Conservation (phyloP, 2,797 vertebrate species). For the Dryobates pubescens region DNA sequence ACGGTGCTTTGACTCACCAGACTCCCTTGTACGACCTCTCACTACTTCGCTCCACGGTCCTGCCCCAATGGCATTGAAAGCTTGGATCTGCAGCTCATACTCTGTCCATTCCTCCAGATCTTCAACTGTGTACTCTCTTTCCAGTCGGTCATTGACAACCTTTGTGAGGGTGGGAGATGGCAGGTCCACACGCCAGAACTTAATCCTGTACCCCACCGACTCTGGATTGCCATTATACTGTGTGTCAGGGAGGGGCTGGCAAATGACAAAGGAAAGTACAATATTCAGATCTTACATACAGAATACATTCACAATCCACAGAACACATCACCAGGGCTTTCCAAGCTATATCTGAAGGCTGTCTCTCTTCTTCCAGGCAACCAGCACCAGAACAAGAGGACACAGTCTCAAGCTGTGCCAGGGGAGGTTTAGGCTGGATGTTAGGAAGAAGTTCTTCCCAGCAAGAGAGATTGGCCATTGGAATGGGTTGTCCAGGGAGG, state of each 20-base stretch:
- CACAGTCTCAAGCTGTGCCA: too few relatives aligned
- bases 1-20: slow-evolving; percentile 75
- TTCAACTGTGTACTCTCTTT: slow-evolving; percentile 84
- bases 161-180: slow-evolving; percentile 65
- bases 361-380: too few relatives aligned
- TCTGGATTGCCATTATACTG: slow-evolving; percentile 92
- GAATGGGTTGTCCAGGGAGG: too few relatives aligned
- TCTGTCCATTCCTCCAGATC: slow-evolving; percentile 90
- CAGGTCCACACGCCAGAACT: slow-evolving; percentile 79
- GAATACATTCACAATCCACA: too few relatives aligned
- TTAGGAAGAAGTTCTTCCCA: too few relatives aligned
- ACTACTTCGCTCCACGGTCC: slow-evolving; percentile 90
- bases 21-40: slow-evolving; percentile 86
- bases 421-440: too few relatives aligned
- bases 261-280: neutral
- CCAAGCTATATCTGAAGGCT: neutral
- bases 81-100: slow-evolving; percentile 91
- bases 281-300: neutral
- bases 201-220: slow-evolving; percentile 89
- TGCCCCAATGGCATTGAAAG: slow-evolving; percentile 91
- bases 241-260: slow-evolving; percentile 86
- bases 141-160: slow-evolving; percentile 78
- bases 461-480: too few relatives aligned
- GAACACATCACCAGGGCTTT: neutral
- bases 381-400: too few relatives aligned